phyloP scores from a whole-genome alignment of 1,140 invertebrate species.

The Bombus pascuorum region DNA sequence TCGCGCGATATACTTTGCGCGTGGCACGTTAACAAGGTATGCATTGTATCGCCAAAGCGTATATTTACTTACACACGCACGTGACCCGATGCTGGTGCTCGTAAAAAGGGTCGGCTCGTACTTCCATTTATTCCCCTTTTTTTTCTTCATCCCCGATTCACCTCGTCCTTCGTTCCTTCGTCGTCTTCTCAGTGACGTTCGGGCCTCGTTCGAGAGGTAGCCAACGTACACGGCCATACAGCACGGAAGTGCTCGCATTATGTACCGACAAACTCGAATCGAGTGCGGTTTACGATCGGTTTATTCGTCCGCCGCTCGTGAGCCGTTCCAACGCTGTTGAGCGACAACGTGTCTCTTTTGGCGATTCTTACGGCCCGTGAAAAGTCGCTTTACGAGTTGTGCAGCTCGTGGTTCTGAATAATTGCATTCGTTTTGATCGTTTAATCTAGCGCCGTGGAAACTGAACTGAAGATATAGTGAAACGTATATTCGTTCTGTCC shows the following conservation, averaged over 20 bases:
- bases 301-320: constrained; percentile 60
- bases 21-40: constrained; percentile 67
- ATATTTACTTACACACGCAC: constrained; percentile 45
- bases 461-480: not conserved
- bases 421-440: not conserved
- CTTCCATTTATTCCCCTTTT: not conserved
- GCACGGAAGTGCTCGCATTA: constrained; percentile 57
- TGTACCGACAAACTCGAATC: constrained; percentile 71
- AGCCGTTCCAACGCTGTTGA: constrained; percentile 8
- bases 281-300: constrained; percentile 72
- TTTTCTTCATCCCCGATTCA: not conserved
- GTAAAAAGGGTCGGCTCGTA: constrained; percentile 50
- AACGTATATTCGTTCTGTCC: too few species aligned
- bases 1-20: constrained; percentile 21
- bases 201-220: constrained; percentile 28
- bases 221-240: constrained; percentile 42
- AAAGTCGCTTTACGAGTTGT: not conserved
- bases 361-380: constrained; percentile 44
- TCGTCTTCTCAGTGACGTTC: not conserved
- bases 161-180: not conserved
- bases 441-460: not conserved
- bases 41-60: constrained; percentile 73
- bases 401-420: not conserved
- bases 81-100: constrained; percentile 46
- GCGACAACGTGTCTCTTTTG: constrained; percentile 41